These are phyloP conservation scores for Apodemia duryi DNA, from an alignment of 2,888 invertebrate species.

Conservation along the genomic window DNA sequence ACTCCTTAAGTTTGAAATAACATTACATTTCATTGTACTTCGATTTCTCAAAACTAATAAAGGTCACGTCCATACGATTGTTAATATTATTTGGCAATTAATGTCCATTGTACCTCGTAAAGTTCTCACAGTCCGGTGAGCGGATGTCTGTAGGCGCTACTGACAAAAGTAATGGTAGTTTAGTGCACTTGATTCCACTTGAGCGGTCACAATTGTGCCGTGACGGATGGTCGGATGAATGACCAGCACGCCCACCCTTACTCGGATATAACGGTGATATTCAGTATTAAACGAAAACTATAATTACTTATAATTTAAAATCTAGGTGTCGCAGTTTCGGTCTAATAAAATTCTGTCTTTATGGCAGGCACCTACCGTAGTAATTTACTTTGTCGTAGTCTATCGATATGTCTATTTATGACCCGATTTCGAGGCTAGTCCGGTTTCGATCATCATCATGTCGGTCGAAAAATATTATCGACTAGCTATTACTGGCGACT, in stretches of 20 bases:
- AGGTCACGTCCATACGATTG: neutral
- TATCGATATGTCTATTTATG: too few relatives aligned
- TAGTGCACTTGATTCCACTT: slow-evolving; percentile 73
- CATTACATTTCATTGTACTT: too few relatives aligned
- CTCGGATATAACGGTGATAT: slow-evolving; percentile 34
- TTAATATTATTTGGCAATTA: slow-evolving; percentile 17
- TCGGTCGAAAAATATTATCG: too few relatives aligned
- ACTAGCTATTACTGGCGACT: too few relatives aligned
- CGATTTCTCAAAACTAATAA: neutral
- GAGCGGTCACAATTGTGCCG: slow-evolving; percentile 60
- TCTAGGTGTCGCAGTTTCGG: neutral
- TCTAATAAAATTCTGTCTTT: too few relatives aligned
- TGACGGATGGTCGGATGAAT: slow-evolving; percentile 43
- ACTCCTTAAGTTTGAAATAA: too few relatives aligned
- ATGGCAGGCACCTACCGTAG: too few relatives aligned
- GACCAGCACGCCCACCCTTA: slow-evolving; percentile 39
- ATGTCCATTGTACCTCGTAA: slow-evolving; percentile 29
- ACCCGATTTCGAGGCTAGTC: too few relatives aligned
- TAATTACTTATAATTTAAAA: neutral
- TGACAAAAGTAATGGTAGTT: slow-evolving; percentile 63
- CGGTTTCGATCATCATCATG: too few relatives aligned
- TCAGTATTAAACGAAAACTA: slow-evolving; percentile 8
- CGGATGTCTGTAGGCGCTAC: slow-evolving; percentile 65
- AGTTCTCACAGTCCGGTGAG: slow-evolving; percentile 39
- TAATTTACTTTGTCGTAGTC: too few relatives aligned